Base-by-base conservation (phyloP, 1,140 invertebrate genomes). In the Ceratina calcarata region DNA sequence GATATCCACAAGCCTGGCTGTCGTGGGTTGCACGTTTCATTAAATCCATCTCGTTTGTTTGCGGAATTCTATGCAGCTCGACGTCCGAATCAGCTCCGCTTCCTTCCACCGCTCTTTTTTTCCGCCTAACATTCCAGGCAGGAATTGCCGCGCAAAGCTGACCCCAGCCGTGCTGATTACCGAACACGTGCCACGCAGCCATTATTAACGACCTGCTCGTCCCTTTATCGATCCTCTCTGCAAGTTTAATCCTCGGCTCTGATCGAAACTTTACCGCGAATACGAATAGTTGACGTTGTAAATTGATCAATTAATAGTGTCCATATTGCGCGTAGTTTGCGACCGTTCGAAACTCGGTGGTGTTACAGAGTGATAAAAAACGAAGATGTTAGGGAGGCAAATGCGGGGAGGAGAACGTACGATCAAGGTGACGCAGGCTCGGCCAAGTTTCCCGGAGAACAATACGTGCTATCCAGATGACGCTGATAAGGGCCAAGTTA, bases 111-210 rank as follows among this genome's bases (percentile, higher is more conserved):
- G n/a, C 37, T 62, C n/a, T 77, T 70, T n/a, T 4, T 53, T 10
- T 22, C 2, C 27, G 1, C 27, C 27, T 22, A 24, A n/a, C 15
- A 8, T 13, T 3, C 0, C 7, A n/a, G 13, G 1, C 6, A 20
- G 22, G n/a, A 3, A 20, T 16, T 18, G 15, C 8, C 3, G 32
- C 0, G 73, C 16, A 2, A 12, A 3, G 8, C 45, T 12, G 22
- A 32, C 49, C 20, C 67, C n/a, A 58, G 60, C 45, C 53, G 18
- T 71, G 81, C 53, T 83, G 83, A 85, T 85, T 84, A 69, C 45
- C 77, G 18, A 58, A 76, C 37, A 80, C 71, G 20, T 20, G 13
- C 18, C 16, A 16, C 69, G 37, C 37, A 16, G 51, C 27, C 53
- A 76, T 77, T 78, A 73, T 83, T 71, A 78, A 77, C 82, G 68